These are phyloP conservation scores for Gerris buenoi DNA, from an alignment of 1,140 invertebrate species.

Conservation along the genomic window DNA sequence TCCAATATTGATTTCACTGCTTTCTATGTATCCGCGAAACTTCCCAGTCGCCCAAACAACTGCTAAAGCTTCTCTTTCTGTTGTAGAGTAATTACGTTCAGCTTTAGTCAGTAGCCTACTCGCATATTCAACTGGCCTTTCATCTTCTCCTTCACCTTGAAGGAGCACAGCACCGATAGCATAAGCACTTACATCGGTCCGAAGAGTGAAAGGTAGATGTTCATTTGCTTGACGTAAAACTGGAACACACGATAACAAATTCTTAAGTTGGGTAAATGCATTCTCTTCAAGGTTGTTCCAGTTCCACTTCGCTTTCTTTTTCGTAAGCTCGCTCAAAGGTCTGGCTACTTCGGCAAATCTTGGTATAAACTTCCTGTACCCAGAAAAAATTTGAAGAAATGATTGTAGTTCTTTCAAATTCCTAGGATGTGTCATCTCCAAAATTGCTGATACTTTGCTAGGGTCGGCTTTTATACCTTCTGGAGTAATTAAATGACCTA, in stretches of 20 bases:
- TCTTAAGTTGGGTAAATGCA: not conserved
- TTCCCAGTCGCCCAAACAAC: constrained; percentile 29
- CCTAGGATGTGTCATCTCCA: not conserved
- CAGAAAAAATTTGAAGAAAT: not conserved
- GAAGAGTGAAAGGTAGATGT: constrained; percentile 19
- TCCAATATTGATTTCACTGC: constrained; percentile 6
- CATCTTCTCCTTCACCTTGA: constrained; percentile 19
- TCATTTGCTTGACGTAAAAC: not conserved
- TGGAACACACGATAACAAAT: not conserved
- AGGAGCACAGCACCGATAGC: constrained; percentile 23
- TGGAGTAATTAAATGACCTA: not conserved
- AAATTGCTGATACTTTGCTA: not conserved
- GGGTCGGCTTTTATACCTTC: not conserved
- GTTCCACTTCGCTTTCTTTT: not conserved
- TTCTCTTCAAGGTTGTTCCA: not conserved
- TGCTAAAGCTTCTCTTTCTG: constrained; percentile 32
- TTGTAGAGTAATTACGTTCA: constrained; percentile 31
- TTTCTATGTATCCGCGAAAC: constrained; percentile 24
- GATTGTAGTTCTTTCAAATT: not conserved
- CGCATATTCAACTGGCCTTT: constrained; percentile 30
- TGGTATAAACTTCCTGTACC: not conserved
- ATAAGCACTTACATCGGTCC: constrained; percentile 23
- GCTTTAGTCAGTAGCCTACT: constrained; percentile 25
- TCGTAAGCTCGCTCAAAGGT: not conserved
- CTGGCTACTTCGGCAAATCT: not conserved